Evolutionary conservation across 2,888 invertebrate species (phyloP).

Genomic region (Brenthis ino): DNA sequence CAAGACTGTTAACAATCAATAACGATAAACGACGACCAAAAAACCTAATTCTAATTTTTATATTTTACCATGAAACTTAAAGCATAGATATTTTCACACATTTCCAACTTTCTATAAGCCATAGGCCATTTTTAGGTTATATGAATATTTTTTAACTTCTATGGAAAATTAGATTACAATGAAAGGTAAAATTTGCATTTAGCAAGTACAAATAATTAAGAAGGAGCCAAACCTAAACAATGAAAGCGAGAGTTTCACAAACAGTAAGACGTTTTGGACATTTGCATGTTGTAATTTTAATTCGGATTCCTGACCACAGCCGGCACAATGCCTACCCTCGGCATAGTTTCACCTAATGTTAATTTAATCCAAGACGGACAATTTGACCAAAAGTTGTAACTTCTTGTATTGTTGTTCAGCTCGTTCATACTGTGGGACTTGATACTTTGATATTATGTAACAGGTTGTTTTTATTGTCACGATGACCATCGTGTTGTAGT

Average conservation of each 20-base stretch:
- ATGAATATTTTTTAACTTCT: too few species aligned
- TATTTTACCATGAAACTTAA: too few species aligned
- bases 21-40: too few species aligned
- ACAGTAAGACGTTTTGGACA: constrained; percentile 65
- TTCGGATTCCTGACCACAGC: constrained; percentile 73
- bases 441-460: too few species aligned
- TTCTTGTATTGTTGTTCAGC: constrained; percentile 62
- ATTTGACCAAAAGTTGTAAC: constrained; percentile 70
- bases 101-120: too few species aligned
- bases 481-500: too few species aligned
- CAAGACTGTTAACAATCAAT: too few species aligned
- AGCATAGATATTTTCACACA: too few species aligned
- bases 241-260: constrained; percentile 54
- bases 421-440: constrained; percentile 47
- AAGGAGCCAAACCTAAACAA: constrained; percentile 25
- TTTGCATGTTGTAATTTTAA: constrained; percentile 81
- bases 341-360: constrained; percentile 79
- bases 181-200: neutral
- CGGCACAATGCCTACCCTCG: constrained; percentile 57
- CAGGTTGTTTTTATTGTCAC: too few species aligned
- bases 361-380: constrained; percentile 79
- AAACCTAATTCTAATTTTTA: too few species aligned
- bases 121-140: too few species aligned
- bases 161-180: too few species aligned
- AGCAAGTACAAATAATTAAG: neutral